phyloP scores from a whole-genome alignment of 2,888 invertebrate species.

The Tetramorium bicarinatum region DNA sequence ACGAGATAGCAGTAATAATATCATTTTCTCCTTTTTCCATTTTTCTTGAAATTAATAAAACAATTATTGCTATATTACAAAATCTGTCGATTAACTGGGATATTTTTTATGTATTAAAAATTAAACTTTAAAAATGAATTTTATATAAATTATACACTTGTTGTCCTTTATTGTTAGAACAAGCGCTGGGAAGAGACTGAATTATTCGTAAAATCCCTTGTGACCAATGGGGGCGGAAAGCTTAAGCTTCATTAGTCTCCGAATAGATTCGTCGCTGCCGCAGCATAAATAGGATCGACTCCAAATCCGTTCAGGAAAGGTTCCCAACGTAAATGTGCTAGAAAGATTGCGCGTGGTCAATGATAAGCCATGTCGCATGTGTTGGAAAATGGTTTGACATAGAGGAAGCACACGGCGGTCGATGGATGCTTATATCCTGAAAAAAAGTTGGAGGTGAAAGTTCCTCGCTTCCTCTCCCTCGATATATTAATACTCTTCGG shows the following conservation, averaged over 20 bases:
- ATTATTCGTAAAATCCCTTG: slow-evolving; percentile 13
- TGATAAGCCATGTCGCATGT: slow-evolving; percentile 12
- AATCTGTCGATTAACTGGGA: neutral
- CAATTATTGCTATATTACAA: neutral
- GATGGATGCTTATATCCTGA: slow-evolving; percentile 34
- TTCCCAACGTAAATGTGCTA: slow-evolving; percentile 35
- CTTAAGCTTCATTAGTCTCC: slow-evolving; percentile 7
- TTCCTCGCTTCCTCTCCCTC: neutral
- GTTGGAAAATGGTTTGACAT: slow-evolving; percentile 30
- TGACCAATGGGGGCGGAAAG: neutral
- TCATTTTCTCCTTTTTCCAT: neutral
- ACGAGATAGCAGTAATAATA: neutral
- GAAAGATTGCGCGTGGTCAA: slow-evolving; percentile 48
- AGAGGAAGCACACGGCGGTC: slow-evolving; percentile 18
- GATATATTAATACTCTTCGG: slow-evolving; percentile 10
- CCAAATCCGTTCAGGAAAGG: slow-evolving; percentile 20
- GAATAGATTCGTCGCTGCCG: slow-evolving; percentile 17
- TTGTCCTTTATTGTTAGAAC: neutral
- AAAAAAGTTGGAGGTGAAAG: slow-evolving; percentile 36
- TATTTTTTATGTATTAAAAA: neutral
- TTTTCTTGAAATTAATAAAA: neutral
- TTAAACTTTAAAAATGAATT: neutral
- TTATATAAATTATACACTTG: neutral
- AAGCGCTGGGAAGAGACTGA: neutral
- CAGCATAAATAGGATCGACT: slow-evolving; percentile 32